phyloP scores from a whole-genome alignment of 2,113 vertebrate species.

The Cervus canadensis region DNA sequence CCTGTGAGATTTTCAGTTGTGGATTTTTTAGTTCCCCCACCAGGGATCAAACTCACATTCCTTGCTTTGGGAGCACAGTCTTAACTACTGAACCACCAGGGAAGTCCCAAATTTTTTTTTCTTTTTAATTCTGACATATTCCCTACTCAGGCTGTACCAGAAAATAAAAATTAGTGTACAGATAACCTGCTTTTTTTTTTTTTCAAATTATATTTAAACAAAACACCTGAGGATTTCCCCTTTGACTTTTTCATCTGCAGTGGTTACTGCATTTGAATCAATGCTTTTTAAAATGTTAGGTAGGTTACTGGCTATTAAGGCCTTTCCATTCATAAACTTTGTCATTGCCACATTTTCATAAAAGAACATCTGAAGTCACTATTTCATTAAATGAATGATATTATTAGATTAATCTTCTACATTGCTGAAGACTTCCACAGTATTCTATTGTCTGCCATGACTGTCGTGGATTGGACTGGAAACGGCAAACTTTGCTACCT shows the following conservation, averaged over 20 bases:
- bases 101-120: background rate
- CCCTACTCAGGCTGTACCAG: background rate
- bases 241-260: conserved; percentile 44
- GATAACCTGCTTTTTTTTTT: background rate
- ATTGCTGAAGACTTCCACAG: conserved; percentile 5
- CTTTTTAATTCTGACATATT: background rate
- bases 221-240: background rate
- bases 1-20: background rate
- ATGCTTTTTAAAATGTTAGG: background rate
- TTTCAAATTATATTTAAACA: background rate
- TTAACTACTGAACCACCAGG: background rate
- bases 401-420: conserved; percentile 43
- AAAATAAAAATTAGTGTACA: background rate
- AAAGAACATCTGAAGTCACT: conserved; percentile 29
- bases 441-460: conserved; percentile 40
- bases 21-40: background rate
- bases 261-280: conserved; percentile 25
- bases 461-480: background rate
- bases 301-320: conserved; percentile 40
- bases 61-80: background rate
- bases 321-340: conserved; percentile 34
- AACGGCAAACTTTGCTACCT: background rate
- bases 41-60: background rate
- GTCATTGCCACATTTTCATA: background rate
- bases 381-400: conserved; percentile 7